Evolutionary conservation across 2,888 invertebrate genomes (phyloP).

Genomic region (Lycaena phlaeas): DNA sequence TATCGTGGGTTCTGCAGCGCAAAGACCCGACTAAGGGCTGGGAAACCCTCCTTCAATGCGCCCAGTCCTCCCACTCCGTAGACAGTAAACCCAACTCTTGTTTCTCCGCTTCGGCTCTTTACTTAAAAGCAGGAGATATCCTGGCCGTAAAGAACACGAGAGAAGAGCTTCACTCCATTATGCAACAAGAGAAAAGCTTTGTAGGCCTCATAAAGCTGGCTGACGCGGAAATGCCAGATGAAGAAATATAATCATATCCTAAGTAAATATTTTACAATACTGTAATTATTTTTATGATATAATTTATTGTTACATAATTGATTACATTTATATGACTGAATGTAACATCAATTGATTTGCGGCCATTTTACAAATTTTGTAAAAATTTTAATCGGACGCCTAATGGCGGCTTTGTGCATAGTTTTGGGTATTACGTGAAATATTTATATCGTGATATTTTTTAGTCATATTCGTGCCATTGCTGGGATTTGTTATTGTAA

Average conservation of each 20-base stretch:
- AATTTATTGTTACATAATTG: conserved; percentile 4
- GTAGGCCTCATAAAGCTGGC: conserved; percentile 86
- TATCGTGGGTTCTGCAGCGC: conserved; percentile 81
- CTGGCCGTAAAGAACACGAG: conserved; percentile 81
- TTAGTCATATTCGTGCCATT: conserved; percentile 20
- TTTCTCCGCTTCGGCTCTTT: conserved; percentile 79
- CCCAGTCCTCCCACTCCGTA: conserved; percentile 75
- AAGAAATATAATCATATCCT: conserved; percentile 34
- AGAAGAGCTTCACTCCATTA: conserved; percentile 77
- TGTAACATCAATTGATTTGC: no score
- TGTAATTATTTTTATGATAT: background rate
- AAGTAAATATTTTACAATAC: background rate
- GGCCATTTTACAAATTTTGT: no score
- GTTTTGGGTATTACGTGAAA: background rate
- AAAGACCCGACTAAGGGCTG: conserved; percentile 69
- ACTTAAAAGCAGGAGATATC: conserved; percentile 76
- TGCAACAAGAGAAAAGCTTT: conserved; percentile 85
- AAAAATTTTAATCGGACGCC: no score
- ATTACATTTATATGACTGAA: no score
- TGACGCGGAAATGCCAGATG: conserved; percentile 58
- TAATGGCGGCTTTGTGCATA: no score
- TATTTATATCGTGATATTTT: conserved; percentile 15
- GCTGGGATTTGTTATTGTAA: background rate
- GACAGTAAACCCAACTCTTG: conserved; percentile 78
- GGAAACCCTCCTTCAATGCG: conserved; percentile 80